phyloP scores from a whole-genome alignment of 92 coral and sea anemone species.

The Palythoa caribaeorum region DNA sequence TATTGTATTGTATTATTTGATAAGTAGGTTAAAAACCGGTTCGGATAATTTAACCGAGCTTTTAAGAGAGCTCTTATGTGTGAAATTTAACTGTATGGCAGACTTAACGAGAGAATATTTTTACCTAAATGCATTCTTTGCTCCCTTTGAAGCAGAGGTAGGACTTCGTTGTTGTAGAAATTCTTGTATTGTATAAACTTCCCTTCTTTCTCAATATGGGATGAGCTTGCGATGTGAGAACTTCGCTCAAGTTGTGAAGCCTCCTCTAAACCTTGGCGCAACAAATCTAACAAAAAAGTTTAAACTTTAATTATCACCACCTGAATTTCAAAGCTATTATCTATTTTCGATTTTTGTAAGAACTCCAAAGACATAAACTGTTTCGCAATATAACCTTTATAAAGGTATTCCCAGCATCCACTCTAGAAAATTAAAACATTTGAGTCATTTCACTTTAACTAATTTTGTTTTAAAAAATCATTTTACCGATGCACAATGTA shows the following conservation, averaged over 20 bases:
- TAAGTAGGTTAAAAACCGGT: too few species aligned
- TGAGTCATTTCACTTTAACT: too few species aligned
- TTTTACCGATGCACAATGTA: too few species aligned
- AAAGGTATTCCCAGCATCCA: too few species aligned
- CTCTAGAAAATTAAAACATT: too few species aligned
- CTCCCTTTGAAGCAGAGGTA: constrained; percentile 28
- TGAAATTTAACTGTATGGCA: neutral
- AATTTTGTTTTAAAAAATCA: too few species aligned
- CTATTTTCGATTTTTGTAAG: neutral
- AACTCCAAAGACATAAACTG: too few species aligned
- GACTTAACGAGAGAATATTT: neutral
- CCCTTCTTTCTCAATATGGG: constrained; percentile 6
- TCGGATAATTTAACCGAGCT: too few species aligned
- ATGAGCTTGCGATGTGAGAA: neutral
- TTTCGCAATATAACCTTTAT: too few species aligned
- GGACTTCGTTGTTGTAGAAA: constrained; percentile 14
- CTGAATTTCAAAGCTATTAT: neutral
- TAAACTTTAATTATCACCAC: neutral
- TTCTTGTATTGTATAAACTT: constrained; percentile 17
- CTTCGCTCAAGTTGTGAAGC: neutral
- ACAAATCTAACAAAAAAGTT: neutral
- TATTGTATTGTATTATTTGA: too few species aligned
- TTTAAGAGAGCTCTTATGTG: too few species aligned
- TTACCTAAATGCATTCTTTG: constrained; percentile 4
- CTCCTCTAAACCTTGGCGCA: constrained; percentile 17